Base-by-base conservation (phyloP, 2,797 vertebrate genomes). In the Melanotaenia boesemani region DNA sequence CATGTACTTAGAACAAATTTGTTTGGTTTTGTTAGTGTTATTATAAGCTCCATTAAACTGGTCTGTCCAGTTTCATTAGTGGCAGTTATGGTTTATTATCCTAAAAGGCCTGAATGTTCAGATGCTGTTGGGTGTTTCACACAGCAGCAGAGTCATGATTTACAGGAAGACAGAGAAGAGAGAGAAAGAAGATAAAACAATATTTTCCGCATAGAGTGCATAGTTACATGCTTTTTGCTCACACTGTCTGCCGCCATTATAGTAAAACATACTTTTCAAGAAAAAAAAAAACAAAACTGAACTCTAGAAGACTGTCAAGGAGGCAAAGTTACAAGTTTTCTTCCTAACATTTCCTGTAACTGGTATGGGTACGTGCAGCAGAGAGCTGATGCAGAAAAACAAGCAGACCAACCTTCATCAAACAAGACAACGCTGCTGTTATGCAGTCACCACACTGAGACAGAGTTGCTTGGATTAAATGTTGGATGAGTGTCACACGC, bases 101-200 rank as follows among this genome's bases (percentile, higher is more conserved):
- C 0, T 30, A 5, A 16, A 1, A 1, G 15, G 4, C 8, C 0
- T 30, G 15, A 16, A 0, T 10, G 15, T 2, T 18, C 32, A 24
- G 37, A 1, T 55, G 0, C 55, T 24, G 13, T 0, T 22, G 1
- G 48, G 1, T 55, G 34, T 3, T 66, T 39, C 10, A 39, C 10
- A 39, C 9, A n/a, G 28, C 11, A 10, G 8, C n/a, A 22, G 1
- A 52, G 22, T 22, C 9, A 22, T 52, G 11, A 52, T n/a, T 22
- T 10, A 52, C 4, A 52, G n/a, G 9, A 8, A 24, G 48, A 52
- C 46, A n/a, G 16, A 20, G 4, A n/a, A 22, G 48, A 22, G n/a
- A 22, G 3, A 11, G 10, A 20, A 24, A 22, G n/a, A 6, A 52
- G 2, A 22, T 1, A 3, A 52, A 13, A 11, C 48, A 22, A 10